A percentile compares a stretch with the other conserved stretches of the same genome.
phyloP scores from a whole-genome alignment of 2,113 vertebrate genomes.

The Carassius carassius region DNA sequence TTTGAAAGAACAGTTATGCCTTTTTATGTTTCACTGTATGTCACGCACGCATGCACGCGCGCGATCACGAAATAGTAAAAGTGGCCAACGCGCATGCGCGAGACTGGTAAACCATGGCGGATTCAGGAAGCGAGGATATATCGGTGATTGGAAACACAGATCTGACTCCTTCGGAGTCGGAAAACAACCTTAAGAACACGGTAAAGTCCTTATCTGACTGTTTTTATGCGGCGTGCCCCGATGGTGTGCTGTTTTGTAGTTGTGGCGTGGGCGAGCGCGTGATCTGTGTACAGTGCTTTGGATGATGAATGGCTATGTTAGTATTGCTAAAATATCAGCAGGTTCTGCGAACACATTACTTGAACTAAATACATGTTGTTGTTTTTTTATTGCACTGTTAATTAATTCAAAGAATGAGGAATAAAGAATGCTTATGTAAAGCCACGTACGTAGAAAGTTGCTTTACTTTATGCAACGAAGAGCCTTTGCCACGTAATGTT shows the following conservation, averaged over 20 bases:
- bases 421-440: background rate
- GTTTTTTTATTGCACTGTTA: background rate
- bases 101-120: conserved; percentile 64
- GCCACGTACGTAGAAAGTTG: background rate
- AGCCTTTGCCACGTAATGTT: conserved; percentile 24
- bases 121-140: conserved; percentile 65
- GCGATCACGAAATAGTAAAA: conserved; percentile 11
- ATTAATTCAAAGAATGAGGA: background rate
- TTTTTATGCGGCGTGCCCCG: background rate
- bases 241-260: background rate
- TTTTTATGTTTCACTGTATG: background rate
- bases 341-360: background rate
- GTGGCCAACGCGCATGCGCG: conserved; percentile 40
- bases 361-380: background rate
- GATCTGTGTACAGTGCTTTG: background rate
- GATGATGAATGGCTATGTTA: background rate
- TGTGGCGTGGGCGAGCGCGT: background rate
- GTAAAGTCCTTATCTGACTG: conserved; percentile 48
- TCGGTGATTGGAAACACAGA: conserved; percentile 62
- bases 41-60: conserved; percentile 59
- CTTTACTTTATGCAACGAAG: background rate
- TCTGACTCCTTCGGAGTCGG: conserved; percentile 51
- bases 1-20: background rate
- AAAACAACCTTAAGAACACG: conserved; percentile 56
- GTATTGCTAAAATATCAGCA: background rate